phyloP scores from a whole-genome alignment of 2,888 invertebrate genomes.

The Poecilobothrus nobilitatus region DNA sequence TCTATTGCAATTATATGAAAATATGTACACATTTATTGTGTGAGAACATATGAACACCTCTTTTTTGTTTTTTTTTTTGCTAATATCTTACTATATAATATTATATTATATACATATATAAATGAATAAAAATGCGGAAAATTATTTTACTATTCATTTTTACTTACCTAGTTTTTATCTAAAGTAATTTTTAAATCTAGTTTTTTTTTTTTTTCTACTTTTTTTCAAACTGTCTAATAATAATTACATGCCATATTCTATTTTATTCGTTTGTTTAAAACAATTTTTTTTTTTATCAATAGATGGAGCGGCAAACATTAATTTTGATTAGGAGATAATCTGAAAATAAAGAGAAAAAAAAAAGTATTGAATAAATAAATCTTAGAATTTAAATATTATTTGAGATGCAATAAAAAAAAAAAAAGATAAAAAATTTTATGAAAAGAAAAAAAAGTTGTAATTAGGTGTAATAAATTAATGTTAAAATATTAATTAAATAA shows the following conservation, averaged over 20 bases:
- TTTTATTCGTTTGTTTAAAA: background rate
- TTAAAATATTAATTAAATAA: too few species aligned
- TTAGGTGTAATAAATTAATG: too few species aligned
- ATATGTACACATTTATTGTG: background rate
- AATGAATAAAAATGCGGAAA: too few species aligned
- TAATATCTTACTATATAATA: too few species aligned
- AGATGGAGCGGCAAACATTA: background rate
- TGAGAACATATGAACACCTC: too few species aligned
- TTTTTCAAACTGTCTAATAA: background rate
- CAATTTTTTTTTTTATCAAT: background rate
- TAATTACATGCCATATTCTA: background rate
- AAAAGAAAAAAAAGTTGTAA: too few species aligned
- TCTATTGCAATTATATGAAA: background rate
- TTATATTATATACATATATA: too few species aligned
- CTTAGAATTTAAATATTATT: too few species aligned
- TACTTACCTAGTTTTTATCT: constrained; percentile 1
- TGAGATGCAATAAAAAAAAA: too few species aligned
- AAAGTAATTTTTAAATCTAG: background rate
- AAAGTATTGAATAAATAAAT: background rate
- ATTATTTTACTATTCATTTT: background rate
- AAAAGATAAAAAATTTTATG: too few species aligned
- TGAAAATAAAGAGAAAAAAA: background rate
- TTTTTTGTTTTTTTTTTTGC: too few species aligned
- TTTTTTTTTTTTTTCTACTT: background rate
- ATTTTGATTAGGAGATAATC: background rate